Percentiles rank a stretch among this genome's conserved stretches.
phyloP scores from a whole-genome alignment of 2,113 vertebrate genomes.

The Amphilophus citrinellus region DNA sequence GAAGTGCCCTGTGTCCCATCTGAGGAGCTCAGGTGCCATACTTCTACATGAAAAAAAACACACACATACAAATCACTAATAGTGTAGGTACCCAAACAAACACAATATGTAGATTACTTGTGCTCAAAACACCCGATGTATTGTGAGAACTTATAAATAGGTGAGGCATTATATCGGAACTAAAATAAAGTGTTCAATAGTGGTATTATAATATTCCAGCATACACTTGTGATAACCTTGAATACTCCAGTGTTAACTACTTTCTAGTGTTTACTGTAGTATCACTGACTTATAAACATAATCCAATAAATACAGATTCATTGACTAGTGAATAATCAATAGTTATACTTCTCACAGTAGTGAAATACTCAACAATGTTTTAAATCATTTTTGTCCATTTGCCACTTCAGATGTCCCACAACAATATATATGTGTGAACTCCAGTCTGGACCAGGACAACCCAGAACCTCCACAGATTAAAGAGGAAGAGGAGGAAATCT shows the following conservation, averaged over 20 bases:
- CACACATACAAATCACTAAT: background rate
- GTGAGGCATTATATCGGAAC: background rate
- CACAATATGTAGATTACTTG: background rate
- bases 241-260: background rate
- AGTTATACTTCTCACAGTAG: no score
- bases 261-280: no score
- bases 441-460: background rate
- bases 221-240: background rate
- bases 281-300: no score
- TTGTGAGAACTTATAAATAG: rapidly evolving
- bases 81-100: background rate
- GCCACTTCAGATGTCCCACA: background rate
- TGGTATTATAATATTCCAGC: background rate
- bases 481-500: background rate
- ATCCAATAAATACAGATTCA: no score
- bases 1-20: background rate
- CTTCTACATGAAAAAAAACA: background rate
- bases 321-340: no score
- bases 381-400: background rate
- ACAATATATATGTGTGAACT: background rate
- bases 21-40: background rate
- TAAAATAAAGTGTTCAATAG: background rate
- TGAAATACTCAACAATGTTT: background rate
- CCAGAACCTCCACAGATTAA: background rate
- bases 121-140: background rate